Base-by-base conservation (phyloP, 2,888 invertebrate species). In the Pteria penguin region DNA sequence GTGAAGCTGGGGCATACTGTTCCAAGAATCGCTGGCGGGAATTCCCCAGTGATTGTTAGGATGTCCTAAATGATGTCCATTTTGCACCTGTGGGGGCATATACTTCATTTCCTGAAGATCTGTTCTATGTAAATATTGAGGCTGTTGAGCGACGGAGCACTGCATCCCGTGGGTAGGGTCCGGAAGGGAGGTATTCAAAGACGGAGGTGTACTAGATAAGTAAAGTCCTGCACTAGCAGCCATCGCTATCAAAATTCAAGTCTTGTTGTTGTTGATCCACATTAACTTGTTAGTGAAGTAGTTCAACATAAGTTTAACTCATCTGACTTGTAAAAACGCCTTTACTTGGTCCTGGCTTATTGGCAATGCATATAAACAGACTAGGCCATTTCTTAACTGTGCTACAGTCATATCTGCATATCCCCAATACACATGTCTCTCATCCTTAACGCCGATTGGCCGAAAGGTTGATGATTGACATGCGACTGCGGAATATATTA, bases 91-190 rank as follows among this genome's bases (percentile, higher is more conserved):
- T 86, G 95, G 95, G 80, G 94, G 94, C 94, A 96, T 95, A 93
- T 98, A 98, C 94, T 98, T 98, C 97, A 98, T 97, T 93, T 98
- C 98, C 90, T 96, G 90, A 68, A 89, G 86, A 36, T 91, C 91
- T 75, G 91, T 85, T 63, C 86, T 87, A 81, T 88, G 89, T 45
- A 87, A 87, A 74, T 88, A 89, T 70, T 87, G 87, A 67, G 84
- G 83, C 24, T 84, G 82, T 78, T 91, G 91, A 31, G 88, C 84
- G 54, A 88, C 87, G 32, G 89, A 87, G 70, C 89, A 90, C 84
- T 91, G 91, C 89, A 91, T 91, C 62, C 84, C 83, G 78, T 86
- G 84, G 72, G 91, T 84, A 89, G 92, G 90, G 90, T 92, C 92
- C 94, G 91, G 95, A 94, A 85, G 85, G 69, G 86, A 86, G 65